Conservation (phyloP, 1,140 invertebrate genomes). For the Dufourea novaeangliae region DNA sequence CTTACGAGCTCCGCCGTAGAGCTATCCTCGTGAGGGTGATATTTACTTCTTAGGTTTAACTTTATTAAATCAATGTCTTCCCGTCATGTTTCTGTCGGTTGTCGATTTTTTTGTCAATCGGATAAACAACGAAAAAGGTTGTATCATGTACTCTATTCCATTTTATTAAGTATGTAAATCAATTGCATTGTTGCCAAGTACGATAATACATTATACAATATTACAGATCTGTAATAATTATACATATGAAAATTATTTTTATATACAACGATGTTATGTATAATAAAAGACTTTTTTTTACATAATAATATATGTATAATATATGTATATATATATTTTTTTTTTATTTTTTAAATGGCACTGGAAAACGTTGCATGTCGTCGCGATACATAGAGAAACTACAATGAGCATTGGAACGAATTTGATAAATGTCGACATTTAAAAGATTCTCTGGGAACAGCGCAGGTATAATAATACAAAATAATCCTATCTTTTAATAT, state of each 20-base stretch:
- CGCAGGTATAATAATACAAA: not conserved
- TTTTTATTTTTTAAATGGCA: constrained; percentile 34
- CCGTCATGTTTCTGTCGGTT: not conserved
- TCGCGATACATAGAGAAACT: not conserved
- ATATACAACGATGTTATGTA: constrained; percentile 52
- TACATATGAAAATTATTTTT: constrained; percentile 52
- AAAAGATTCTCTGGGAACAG: not conserved
- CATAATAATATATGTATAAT: constrained; percentile 29
- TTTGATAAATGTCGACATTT: not conserved
- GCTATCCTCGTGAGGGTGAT: constrained; percentile 15
- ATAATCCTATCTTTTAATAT: constrained; percentile 6
- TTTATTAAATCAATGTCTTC: constrained; percentile 4
- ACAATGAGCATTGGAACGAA: not conserved
- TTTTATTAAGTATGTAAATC: constrained; percentile 50
- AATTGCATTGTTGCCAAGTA: constrained; percentile 39
- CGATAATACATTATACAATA: constrained; percentile 44
- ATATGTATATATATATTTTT: not conserved
- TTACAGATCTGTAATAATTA: constrained; percentile 48
- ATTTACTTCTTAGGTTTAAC: constrained; percentile 26
- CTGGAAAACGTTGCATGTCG: constrained; percentile 28
- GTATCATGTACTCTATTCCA: constrained; percentile 25
- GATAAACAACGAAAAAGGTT: not conserved
- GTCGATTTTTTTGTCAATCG: not conserved
- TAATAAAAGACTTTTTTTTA: constrained; percentile 58
- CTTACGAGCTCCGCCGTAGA: not conserved